phyloP scores from a whole-genome alignment of 2,797 vertebrate species.

The Tarsius wallacei region DNA sequence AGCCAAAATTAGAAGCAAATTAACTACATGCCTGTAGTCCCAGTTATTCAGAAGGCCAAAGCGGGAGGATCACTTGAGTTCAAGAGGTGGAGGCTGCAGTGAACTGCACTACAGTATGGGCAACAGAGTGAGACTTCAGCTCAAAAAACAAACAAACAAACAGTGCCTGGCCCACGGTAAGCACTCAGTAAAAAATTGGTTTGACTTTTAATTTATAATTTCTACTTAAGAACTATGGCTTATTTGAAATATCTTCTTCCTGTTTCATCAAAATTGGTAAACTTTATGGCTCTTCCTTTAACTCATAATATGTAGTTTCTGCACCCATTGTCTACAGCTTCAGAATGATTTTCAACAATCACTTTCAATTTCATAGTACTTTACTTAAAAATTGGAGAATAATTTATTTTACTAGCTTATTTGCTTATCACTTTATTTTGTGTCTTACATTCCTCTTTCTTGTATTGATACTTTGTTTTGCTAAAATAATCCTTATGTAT shows the following conservation, averaged over 20 bases:
- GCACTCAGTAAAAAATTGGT: neutral
- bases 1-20: too few species aligned
- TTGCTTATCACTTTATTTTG: slow-evolving; percentile 46
- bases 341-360: slow-evolving; percentile 44
- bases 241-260: neutral
- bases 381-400: slow-evolving; percentile 25
- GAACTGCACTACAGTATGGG: too few species aligned
- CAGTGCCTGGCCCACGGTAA: neutral
- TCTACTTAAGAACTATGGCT: neutral
- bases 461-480: neutral
- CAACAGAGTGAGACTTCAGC: too few species aligned
- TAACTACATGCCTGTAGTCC: too few species aligned
- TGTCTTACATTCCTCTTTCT: slow-evolving; percentile 8
- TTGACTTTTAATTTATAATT: slow-evolving; percentile 34
- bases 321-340: neutral
- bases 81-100: too few species aligned
- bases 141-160: neutral
- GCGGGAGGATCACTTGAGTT: too few species aligned
- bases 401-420: slow-evolving; percentile 8
- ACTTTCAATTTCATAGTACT: neutral
- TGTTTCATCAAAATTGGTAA: neutral
- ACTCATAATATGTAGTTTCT: neutral
- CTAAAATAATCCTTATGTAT: neutral
- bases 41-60: too few species aligned
- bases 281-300: neutral